Evolutionary conservation across 1,140 invertebrate species (phyloP).

Genomic region (Drosophila melanogaster): DNA sequence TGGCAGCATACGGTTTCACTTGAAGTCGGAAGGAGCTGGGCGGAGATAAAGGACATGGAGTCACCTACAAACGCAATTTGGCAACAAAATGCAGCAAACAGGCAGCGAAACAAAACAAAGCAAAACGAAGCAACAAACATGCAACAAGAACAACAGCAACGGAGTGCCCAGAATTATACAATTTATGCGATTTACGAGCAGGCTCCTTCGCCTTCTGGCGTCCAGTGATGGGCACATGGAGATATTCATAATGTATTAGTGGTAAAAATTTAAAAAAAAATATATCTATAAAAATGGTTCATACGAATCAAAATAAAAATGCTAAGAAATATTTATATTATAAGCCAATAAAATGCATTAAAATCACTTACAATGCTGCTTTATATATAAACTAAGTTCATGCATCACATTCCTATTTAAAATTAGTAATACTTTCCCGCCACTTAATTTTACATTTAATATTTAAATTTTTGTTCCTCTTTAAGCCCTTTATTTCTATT

Average conservation of each 20-base stretch:
- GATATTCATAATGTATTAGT: neutral
- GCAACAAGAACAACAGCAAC: conserved; percentile 60
- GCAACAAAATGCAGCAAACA: conserved; percentile 72
- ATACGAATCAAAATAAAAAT: too few relatives aligned
- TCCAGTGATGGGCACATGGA: conserved; percentile 8
- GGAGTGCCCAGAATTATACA: conserved; percentile 75
- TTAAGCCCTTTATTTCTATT: too few relatives aligned
- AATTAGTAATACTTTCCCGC: too few relatives aligned
- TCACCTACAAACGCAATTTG: conserved; percentile 81
- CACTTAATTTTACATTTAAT: too few relatives aligned
- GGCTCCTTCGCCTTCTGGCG: conserved; percentile 45
- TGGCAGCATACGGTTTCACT: conserved; percentile 73
- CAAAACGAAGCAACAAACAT: conserved; percentile 31
- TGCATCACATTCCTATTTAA: too few relatives aligned
- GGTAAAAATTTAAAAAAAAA: neutral
- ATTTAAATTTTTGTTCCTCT: too few relatives aligned
- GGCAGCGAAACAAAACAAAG: conserved; percentile 17
- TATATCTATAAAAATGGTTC: neutral
- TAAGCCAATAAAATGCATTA: neutral
- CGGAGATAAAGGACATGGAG: conserved; percentile 40
- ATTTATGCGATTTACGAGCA: conserved; percentile 82
- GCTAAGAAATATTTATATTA: too few relatives aligned
- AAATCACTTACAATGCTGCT: too few relatives aligned
- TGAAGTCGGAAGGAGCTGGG: conserved; percentile 40
- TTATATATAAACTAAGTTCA: too few relatives aligned